A percentile compares a stretch with the other conserved stretches of the same genome.
phyloP scores from a whole-genome alignment of 1,140 invertebrate genomes.

The Drosophila kurseongensis region DNA sequence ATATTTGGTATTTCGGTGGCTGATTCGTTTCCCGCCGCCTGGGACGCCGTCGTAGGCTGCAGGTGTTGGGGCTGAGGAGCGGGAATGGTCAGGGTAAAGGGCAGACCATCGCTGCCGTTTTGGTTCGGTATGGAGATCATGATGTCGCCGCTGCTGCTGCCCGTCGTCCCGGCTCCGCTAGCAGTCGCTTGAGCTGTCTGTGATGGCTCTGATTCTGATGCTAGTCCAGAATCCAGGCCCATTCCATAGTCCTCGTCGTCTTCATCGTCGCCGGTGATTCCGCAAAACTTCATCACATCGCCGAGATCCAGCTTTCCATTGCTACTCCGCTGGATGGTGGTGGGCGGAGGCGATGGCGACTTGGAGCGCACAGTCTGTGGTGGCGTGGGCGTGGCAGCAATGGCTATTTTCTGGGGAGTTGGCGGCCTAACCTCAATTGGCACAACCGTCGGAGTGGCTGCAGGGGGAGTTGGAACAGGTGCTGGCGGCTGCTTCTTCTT shows the following conservation, averaged over 20 bases:
- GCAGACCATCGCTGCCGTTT: slow-evolving; percentile 77
- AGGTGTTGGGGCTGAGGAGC: slow-evolving; percentile 33
- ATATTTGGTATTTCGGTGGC: slow-evolving; percentile 83
- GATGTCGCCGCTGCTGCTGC: slow-evolving; percentile 64
- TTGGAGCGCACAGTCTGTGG: slow-evolving; percentile 44
- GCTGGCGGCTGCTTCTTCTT: slow-evolving; percentile 61
- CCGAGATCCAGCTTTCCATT: slow-evolving; percentile 86
- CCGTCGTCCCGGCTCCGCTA: slow-evolving; percentile 3
- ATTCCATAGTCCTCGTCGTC: slow-evolving; percentile 77
- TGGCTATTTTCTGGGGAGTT: slow-evolving; percentile 43
- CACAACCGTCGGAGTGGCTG: slow-evolving; percentile 4
- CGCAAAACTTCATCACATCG: slow-evolving; percentile 86
- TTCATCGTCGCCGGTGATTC: slow-evolving; percentile 83
- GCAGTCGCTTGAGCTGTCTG: not conserved
- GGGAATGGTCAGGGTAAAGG: slow-evolving; percentile 83
- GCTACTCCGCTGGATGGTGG: slow-evolving; percentile 73
- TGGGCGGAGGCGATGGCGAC: slow-evolving; percentile 71
- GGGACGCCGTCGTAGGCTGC: not conserved
- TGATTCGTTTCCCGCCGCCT: slow-evolving; percentile 51
- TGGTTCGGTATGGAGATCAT: slow-evolving; percentile 84
- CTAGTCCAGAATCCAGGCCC: slow-evolving; percentile 30
- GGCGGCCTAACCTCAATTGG: slow-evolving; percentile 35
- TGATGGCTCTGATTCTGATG: slow-evolving; percentile 16
- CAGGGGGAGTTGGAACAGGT: slow-evolving; percentile 11
- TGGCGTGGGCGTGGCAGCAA: slow-evolving; percentile 14